A percentile compares a stretch with the other conserved stretches of the same genome.
Conservation (phyloP, 2,797 vertebrate genomes). For the Muscicapa striata region DNA sequence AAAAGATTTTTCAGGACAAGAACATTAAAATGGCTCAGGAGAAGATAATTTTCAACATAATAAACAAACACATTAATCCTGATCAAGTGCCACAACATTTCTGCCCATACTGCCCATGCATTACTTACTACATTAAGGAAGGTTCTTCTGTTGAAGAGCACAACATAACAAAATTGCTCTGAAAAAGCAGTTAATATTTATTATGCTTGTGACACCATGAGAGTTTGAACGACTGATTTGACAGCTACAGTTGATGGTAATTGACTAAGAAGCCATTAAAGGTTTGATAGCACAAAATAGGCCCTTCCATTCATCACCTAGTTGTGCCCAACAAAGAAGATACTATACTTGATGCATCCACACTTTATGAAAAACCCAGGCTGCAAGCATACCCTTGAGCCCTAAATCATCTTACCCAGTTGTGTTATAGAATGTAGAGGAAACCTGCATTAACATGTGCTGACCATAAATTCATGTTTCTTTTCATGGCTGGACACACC, state of each 20-base stretch:
- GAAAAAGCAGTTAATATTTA: conserved; percentile 48
- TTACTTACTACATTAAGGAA: background rate
- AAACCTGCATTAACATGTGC: background rate
- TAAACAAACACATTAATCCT: conserved; percentile 53
- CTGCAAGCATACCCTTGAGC: background rate
- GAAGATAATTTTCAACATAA: background rate
- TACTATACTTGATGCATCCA: background rate
- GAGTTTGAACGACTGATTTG: background rate
- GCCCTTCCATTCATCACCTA: background rate
- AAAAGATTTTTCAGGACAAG: background rate
- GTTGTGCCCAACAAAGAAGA: background rate
- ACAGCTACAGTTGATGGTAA: conserved; percentile 29
- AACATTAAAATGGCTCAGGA: background rate
- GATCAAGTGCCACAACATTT: background rate
- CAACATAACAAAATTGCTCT: background rate
- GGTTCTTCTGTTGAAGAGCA: background rate
- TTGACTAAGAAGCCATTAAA: conserved; percentile 39
- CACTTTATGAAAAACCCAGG: background rate
- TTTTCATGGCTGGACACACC: background rate
- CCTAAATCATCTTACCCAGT: background rate
- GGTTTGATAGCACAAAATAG: conserved; percentile 1
- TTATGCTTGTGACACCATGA: background rate
- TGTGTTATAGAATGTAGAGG: background rate
- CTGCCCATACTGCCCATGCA: background rate
- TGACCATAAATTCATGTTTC: background rate